phyloP scores from a whole-genome alignment of 2,888 invertebrate genomes.

The Drosophila formosana region DNA sequence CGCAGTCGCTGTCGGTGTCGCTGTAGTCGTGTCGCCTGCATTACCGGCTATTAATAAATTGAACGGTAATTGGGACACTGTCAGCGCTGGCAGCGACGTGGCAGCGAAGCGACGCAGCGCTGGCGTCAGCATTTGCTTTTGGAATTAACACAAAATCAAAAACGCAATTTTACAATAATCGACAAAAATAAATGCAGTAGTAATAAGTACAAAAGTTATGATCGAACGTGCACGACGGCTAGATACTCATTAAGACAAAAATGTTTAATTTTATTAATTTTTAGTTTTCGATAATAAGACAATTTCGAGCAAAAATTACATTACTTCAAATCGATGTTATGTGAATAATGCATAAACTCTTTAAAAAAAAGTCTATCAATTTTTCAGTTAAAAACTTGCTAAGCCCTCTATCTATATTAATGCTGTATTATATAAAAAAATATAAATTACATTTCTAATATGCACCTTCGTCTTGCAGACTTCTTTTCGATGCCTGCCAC shows the following conservation, averaged over 20 bases:
- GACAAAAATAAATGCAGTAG: constrained; percentile 12
- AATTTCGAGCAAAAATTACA: too few relatives aligned
- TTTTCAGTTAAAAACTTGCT: too few relatives aligned
- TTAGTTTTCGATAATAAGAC: too few relatives aligned
- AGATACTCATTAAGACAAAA: constrained; percentile 4
- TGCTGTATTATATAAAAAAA: too few relatives aligned
- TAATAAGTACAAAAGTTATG: background rate
- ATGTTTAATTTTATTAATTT: too few relatives aligned
- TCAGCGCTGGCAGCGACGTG: constrained; percentile 25
- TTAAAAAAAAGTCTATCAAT: too few relatives aligned
- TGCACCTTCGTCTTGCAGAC: constrained; percentile 56
- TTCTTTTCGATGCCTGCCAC: constrained; percentile 81
- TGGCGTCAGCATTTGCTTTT: constrained; percentile 42
- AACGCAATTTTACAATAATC: constrained; percentile 37
- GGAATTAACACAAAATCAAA: constrained; percentile 38
- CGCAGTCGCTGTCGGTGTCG: constrained; percentile 13
- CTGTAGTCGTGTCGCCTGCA: constrained; percentile 37
- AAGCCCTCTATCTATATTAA: too few relatives aligned
- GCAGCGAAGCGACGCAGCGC: constrained; percentile 10
- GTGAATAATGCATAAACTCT: too few relatives aligned
- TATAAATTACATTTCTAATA: constrained; percentile 1
- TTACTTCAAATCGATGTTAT: too few relatives aligned
- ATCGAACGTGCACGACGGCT: background rate
- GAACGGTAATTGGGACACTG: constrained; percentile 70
- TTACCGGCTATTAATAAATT: constrained; percentile 69